Conservation (phyloP, 2,888 invertebrate species). For the Strigamia maritima region DNA sequence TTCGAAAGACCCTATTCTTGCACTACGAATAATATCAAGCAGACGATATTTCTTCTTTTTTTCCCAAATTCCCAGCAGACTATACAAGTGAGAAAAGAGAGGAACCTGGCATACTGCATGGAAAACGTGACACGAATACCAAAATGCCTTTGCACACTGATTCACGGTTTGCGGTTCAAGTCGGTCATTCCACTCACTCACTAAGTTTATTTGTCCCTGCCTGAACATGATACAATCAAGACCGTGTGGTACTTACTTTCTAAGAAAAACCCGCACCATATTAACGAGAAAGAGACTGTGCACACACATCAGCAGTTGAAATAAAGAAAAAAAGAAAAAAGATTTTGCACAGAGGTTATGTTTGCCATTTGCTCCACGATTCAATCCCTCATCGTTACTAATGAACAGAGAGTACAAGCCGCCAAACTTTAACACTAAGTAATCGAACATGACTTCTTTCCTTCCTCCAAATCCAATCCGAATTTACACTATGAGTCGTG, state of each 20-base stretch:
- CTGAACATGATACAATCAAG: slow-evolving; percentile 27
- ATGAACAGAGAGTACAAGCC: slow-evolving; percentile 9
- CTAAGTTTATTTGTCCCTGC: slow-evolving; percentile 27
- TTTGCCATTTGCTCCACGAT: slow-evolving; percentile 2
- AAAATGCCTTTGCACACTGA: not conserved
- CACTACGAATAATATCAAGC: not conserved
- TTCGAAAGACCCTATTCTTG: not conserved
- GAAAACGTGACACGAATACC: slow-evolving; percentile 26
- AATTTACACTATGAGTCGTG: too few relatives aligned
- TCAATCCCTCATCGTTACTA: slow-evolving; percentile 17
- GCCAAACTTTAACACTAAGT: slow-evolving; percentile 24
- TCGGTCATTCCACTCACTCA: slow-evolving; percentile 27
- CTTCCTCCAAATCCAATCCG: not conserved
- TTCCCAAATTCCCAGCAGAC: slow-evolving; percentile 2
- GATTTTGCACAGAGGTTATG: not conserved
- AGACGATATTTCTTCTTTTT: not conserved
- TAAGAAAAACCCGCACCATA: slow-evolving; percentile 22
- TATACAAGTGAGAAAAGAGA: slow-evolving; percentile 2
- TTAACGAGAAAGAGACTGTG: slow-evolving; percentile 15
- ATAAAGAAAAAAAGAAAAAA: not conserved
- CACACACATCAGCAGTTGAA: not conserved
- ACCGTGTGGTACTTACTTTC: not conserved
- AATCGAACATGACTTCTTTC: not conserved
- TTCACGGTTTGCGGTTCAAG: slow-evolving; percentile 20
- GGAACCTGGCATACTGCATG: slow-evolving; percentile 20